Evolutionary conservation across 2,888 invertebrate genomes (phyloP).

Genomic region (Argyra leucocephala): DNA sequence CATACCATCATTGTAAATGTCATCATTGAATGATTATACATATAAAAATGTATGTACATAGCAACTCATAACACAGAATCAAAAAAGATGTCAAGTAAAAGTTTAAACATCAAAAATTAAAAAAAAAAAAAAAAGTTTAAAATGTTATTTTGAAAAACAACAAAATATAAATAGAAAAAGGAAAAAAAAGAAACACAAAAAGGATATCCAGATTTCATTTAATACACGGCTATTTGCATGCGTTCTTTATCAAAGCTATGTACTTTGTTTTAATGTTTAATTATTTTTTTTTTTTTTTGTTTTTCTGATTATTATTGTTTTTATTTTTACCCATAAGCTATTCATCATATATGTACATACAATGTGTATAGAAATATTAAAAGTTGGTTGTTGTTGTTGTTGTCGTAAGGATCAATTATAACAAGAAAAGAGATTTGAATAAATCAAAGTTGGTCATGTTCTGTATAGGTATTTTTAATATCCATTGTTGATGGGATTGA

Average conservation of each 20-base stretch:
- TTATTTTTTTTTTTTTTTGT: not conserved
- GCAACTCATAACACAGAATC: not conserved
- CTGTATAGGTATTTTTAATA: too few relatives aligned
- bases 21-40: too few relatives aligned
- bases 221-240: not conserved
- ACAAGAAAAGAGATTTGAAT: too few relatives aligned
- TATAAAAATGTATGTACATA: too few relatives aligned
- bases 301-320: not conserved
- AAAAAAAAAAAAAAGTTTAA: not conserved
- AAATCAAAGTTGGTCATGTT: too few relatives aligned
- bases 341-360: not conserved
- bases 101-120: not conserved
- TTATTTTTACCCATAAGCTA: not conserved
- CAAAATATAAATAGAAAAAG: not conserved
- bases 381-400: too few relatives aligned
- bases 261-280: too few relatives aligned
- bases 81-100: slow-evolving; percentile 1
- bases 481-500: too few relatives aligned
- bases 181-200: not conserved
- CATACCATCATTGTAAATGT: too few relatives aligned
- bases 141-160: not conserved
- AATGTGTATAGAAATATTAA: too few relatives aligned
- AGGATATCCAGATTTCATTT: not conserved
- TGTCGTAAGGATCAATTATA: too few relatives aligned
- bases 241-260: too few relatives aligned